Evolutionary conservation across 2,888 invertebrate species (phyloP).

Genomic region (Lasioglossum malachurum): DNA sequence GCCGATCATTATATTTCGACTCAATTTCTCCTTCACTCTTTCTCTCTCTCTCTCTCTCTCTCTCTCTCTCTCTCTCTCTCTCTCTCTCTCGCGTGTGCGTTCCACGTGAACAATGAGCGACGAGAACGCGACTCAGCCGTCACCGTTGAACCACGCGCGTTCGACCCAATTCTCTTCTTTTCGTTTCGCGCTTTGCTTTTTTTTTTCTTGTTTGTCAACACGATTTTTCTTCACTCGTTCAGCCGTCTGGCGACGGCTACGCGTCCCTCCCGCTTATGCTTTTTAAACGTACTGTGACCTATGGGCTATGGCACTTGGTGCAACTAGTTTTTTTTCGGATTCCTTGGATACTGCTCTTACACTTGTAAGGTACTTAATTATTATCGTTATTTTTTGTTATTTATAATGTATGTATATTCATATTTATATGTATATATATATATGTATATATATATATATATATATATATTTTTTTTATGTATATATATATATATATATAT

Average conservation of each 20-base stretch:
- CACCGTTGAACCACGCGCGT: slow-evolving; percentile 37
- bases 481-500: slow-evolving; percentile 44
- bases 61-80: neutral
- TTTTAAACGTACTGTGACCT: slow-evolving; percentile 70
- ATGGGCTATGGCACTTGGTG: slow-evolving; percentile 80
- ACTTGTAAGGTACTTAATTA: slow-evolving; percentile 72
- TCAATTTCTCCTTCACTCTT: neutral
- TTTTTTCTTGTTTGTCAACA: neutral
- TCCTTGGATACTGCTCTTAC: slow-evolving; percentile 67
- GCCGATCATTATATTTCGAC: slow-evolving; percentile 4
- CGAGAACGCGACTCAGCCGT: slow-evolving; percentile 48
- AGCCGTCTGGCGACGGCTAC: slow-evolving; percentile 35
- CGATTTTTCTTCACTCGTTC: slow-evolving; percentile 11
- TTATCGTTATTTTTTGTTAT: slow-evolving; percentile 69
- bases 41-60: slow-evolving; percentile 10
- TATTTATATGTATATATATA: slow-evolving; percentile 29
- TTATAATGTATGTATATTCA: slow-evolving; percentile 41
- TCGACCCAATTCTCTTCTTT: slow-evolving; percentile 39
- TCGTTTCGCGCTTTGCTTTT: neutral
- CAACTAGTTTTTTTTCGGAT: slow-evolving; percentile 71
- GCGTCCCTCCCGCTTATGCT: slow-evolving; percentile 43
- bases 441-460: slow-evolving; percentile 29
- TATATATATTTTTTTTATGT: slow-evolving; percentile 19
- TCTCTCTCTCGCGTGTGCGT: slow-evolving; percentile 9
- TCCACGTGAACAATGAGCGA: slow-evolving; percentile 46